Percentiles rank a stretch among this genome's conserved stretches.
phyloP scores from a whole-genome alignment of 2,113 vertebrate genomes.

The Leucosticte australis region DNA sequence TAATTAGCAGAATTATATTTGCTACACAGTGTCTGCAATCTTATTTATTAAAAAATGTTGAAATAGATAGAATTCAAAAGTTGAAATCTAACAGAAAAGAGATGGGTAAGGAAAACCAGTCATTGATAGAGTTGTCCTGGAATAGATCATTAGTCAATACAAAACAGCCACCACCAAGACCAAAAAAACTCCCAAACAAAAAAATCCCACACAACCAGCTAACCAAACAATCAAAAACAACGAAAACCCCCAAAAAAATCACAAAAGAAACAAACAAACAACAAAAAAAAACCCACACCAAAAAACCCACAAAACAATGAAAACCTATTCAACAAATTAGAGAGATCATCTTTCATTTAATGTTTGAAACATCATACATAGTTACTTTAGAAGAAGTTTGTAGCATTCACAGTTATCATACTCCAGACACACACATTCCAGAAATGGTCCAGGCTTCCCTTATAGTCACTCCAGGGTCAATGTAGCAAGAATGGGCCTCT shows the following conservation, averaged over 20 bases:
- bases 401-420: neutral
- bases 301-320: neutral
- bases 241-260: rapidly evolving
- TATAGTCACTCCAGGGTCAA: neutral
- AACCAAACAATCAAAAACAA: neutral
- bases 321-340: neutral
- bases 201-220: neutral
- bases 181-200: neutral
- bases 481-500: neutral
- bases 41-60: neutral
- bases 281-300: too few relatives aligned
- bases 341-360: neutral
- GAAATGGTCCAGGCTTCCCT: neutral
- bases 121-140: neutral
- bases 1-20: neutral
- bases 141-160: neutral
- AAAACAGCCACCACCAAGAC: neutral
- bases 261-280: neutral
- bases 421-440: neutral
- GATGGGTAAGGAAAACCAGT: neutral
- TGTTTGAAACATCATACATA: rapidly evolving
- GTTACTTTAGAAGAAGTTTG: neutral
- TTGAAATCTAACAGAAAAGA: neutral
- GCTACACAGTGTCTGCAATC: neutral
- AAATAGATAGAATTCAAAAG: neutral